phyloP scores from a whole-genome alignment of 2,113 vertebrate species.

The Rhea americana region DNA sequence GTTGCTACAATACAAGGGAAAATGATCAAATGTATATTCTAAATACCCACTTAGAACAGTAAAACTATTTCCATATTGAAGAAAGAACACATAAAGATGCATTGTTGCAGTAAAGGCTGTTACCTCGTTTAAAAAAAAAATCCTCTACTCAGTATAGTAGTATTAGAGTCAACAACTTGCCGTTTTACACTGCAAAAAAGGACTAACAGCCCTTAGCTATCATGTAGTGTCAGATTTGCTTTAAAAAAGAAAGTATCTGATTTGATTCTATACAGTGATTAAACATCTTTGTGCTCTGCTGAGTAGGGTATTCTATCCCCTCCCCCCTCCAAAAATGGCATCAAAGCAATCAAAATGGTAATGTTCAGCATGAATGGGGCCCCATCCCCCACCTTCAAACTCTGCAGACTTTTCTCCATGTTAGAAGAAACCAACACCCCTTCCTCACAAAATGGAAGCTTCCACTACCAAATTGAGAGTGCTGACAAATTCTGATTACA shows the following conservation, averaged over 20 bases:
- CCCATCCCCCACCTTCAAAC: conserved; percentile 90
- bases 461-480: conserved; percentile 89
- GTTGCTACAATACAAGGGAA: conserved; percentile 48
- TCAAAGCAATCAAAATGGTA: conserved; percentile 99
- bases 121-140: conserved; percentile 39
- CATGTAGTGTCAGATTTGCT: conserved; percentile 43
- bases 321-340: conserved; percentile 92
- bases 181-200: conserved; percentile 35
- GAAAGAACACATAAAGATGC: conserved; percentile 56
- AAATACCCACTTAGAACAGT: conserved; percentile 55
- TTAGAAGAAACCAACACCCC: conserved; percentile 83
- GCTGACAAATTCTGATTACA: conserved; percentile 73
- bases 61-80: conserved; percentile 51
- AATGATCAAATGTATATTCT: conserved; percentile 48
- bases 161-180: conserved; percentile 71
- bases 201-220: conserved; percentile 50
- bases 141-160: conserved; percentile 22
- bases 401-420: conserved; percentile 95
- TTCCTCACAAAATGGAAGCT: conserved; percentile 96
- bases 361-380: conserved; percentile 92
- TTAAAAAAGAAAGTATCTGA: conserved; percentile 73
- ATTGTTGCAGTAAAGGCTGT: conserved; percentile 57
- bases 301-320: conserved; percentile 86
- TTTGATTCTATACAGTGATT: conserved; percentile 80
- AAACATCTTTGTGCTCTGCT: conserved; percentile 85